Base-by-base conservation (phyloP, 92 coral and sea anemone genomes). In the Heteractis magnifica region DNA sequence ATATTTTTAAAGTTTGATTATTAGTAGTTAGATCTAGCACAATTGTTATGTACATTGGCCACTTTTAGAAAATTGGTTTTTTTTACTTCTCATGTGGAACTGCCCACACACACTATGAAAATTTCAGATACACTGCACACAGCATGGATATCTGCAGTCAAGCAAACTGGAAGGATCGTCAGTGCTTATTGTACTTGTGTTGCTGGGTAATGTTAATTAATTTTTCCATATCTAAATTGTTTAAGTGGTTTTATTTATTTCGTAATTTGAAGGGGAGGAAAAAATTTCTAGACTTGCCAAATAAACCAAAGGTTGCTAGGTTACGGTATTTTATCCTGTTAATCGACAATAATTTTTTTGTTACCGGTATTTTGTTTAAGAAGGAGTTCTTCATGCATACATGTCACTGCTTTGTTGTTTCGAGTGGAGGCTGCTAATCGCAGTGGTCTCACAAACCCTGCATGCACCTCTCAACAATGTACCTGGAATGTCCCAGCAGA, bases 341-440 rank as follows among this genome's bases (percentile, higher is more conserved):
- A 62, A 13, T 62, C 16, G 20, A 62, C 70, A 62, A 62, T 34
- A 34, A 34, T 34, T 62, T 11, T 62, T 62, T 55, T 3, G 59
- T 60, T 60, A n/a, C n/a, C n/a, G n/a, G n/a, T 2, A 62, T 53
- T 62, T 65, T 65, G 71, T 65, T 65, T 6, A 65, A 90, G 93
- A 76, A 80, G 84, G 88, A 87, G 93, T 76, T 84, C 88, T 80
- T 79, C 93, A n/a, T 90, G 93, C 76, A 87, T 90, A 49, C 93
- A 86, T 83, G 88, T 90, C 65, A 86, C 88, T 26, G 90, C 93
- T 10, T 84, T 90, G 77, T 77, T 87, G 56, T 90, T 90, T 82
- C 65, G 88, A 59, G 72, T 90, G 48, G 88, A 86, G 75, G 88
- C 90, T 78, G 93, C 88, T 58, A 90, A 90, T 59, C 77, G 90